phyloP scores from a whole-genome alignment of 2,113 vertebrate species.

The Pterocles orientalis region DNA sequence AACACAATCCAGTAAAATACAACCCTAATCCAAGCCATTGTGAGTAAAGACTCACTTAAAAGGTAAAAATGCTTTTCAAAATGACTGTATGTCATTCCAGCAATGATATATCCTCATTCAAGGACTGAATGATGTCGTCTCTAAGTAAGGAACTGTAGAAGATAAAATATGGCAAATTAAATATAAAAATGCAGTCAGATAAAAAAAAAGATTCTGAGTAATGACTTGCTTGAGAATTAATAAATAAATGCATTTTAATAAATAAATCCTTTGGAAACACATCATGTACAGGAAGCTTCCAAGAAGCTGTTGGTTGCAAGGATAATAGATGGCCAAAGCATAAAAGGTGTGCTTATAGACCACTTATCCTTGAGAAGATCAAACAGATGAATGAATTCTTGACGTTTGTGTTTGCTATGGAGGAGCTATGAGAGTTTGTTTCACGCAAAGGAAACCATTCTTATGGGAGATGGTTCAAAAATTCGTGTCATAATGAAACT shows the following conservation, averaged over 20 bases:
- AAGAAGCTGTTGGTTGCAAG: background rate
- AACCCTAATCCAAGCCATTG: background rate
- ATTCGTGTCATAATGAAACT: rapidly evolving
- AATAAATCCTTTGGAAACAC: background rate
- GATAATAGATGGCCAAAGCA: background rate
- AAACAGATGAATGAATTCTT: background rate
- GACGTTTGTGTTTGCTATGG: background rate
- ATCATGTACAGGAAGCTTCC: background rate
- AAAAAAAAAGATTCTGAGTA: background rate
- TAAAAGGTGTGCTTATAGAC: background rate
- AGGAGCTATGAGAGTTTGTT: background rate
- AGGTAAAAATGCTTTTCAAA: background rate
- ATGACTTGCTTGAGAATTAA: background rate
- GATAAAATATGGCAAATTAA: background rate
- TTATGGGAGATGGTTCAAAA: background rate
- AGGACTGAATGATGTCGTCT: background rate
- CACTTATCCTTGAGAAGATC: background rate
- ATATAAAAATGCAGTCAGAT: background rate
- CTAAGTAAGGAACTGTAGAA: background rate
- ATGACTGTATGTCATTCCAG: background rate
- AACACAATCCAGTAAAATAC: background rate
- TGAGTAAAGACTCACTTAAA: background rate
- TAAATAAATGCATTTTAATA: background rate
- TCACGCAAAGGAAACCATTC: background rate
- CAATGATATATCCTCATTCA: background rate